A percentile compares a stretch with the other conserved stretches of the same genome.
phyloP scores from a whole-genome alignment of 1,140 invertebrate species.

The Calephelis nemesis region DNA sequence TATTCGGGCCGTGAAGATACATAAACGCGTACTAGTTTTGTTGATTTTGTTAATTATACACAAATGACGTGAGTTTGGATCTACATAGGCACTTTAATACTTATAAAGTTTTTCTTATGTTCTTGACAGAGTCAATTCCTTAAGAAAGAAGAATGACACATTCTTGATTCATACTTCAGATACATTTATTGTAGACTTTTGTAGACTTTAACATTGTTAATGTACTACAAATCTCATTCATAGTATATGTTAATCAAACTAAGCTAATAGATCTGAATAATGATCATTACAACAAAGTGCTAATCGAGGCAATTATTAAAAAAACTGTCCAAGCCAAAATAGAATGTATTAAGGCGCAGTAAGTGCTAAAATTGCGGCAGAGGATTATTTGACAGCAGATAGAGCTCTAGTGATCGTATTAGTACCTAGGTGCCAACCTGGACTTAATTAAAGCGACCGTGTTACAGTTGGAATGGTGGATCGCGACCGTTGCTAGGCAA shows the following conservation, averaged over 20 bases:
- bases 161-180: too few relatives aligned
- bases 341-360: background rate
- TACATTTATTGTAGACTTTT: too few relatives aligned
- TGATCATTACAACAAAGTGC: constrained; percentile 18
- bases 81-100: too few relatives aligned
- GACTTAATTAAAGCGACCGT: constrained; percentile 50
- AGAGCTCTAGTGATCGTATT: constrained; percentile 39
- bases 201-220: background rate
- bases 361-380: constrained; percentile 3
- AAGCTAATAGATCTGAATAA: constrained; percentile 23
- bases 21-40: too few relatives aligned
- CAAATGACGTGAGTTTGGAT: too few relatives aligned
- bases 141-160: too few relatives aligned
- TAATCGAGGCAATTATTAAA: constrained; percentile 22
- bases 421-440: constrained; percentile 40
- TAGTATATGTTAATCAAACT: background rate
- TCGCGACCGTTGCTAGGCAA: constrained; percentile 44
- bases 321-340: constrained; percentile 12
- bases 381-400: constrained; percentile 6
- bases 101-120: too few relatives aligned
- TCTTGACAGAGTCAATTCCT: too few relatives aligned
- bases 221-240: background rate
- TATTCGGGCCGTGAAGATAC: too few relatives aligned
- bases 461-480: constrained; percentile 37
- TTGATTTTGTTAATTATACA: too few relatives aligned